phyloP scores from a whole-genome alignment of 2,113 vertebrate species.

The Cheirogaleus medius region DNA sequence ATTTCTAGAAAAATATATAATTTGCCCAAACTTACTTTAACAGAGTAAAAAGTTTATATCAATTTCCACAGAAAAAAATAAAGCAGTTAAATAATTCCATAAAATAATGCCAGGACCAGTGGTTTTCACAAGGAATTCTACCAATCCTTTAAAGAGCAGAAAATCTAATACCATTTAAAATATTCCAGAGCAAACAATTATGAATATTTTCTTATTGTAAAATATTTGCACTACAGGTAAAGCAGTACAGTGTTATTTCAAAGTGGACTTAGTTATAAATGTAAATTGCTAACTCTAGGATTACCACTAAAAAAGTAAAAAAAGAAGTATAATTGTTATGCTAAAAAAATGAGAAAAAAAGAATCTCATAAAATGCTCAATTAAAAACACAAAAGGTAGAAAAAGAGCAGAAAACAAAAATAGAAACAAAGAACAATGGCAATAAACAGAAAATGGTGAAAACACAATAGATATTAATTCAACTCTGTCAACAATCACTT shows the following conservation, averaged over 20 bases:
- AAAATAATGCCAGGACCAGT: neutral
- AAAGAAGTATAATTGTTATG: neutral
- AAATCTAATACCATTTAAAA: neutral
- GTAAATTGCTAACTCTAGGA: neutral
- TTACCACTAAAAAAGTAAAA: neutral
- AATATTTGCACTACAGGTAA: neutral
- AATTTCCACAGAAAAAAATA: neutral
- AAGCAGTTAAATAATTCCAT: neutral
- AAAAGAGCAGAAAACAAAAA: neutral
- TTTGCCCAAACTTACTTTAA: neutral
- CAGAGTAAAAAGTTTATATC: neutral
- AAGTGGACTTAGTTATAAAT: neutral
- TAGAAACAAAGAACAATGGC: neutral
- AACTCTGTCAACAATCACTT: neutral
- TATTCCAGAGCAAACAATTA: neutral
- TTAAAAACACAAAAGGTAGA: neutral
- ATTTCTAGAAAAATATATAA: neutral
- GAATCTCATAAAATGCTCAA: neutral
- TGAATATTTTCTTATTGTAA: neutral
- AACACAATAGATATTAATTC: neutral
- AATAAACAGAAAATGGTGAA: neutral
- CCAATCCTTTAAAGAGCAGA: neutral
- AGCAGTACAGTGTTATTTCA: neutral
- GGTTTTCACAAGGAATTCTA: neutral
- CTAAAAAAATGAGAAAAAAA: neutral